Conservation (phyloP, 2,888 invertebrate species). For the Cryptops parisi region DNA sequence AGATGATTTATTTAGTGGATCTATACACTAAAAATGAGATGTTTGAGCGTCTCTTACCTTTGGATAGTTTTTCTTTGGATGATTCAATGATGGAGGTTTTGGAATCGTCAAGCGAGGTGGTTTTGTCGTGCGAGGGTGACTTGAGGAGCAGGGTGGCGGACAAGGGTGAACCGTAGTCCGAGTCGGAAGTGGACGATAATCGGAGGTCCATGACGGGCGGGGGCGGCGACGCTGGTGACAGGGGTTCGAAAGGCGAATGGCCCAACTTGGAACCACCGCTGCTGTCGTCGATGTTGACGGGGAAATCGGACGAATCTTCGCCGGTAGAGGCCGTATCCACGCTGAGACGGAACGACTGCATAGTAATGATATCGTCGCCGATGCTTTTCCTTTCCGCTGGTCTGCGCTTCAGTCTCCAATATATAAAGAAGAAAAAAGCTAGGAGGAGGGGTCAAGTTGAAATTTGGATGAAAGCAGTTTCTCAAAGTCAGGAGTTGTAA, state of each 20-base stretch:
- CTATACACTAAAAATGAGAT: no score
- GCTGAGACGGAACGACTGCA: constrained; percentile 1
- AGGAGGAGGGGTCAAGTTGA: no score
- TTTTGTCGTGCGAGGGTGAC: background rate
- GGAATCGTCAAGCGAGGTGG: background rate
- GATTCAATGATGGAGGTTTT: background rate
- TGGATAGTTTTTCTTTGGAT: constrained; percentile 2
- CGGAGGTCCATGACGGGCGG: background rate
- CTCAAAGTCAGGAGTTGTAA: no score
- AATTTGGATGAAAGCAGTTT: no score
- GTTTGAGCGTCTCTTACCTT: no score
- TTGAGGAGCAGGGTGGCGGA: background rate
- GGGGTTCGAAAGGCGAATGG: background rate
- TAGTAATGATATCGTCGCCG: background rate
- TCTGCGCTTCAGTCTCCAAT: no score
- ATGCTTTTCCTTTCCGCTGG: background rate
- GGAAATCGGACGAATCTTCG: constrained; percentile 2
- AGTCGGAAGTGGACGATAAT: background rate
- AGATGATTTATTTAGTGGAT: no score
- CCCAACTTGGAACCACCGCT: background rate
- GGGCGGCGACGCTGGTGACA: background rate
- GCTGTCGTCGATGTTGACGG: constrained; percentile 3
- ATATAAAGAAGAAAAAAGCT: no score
- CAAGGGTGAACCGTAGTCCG: background rate
- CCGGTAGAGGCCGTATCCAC: background rate